These are phyloP conservation scores for Buphagus erythrorhynchus DNA, from an alignment of 2,797 vertebrate genomes.

Conservation along the genomic window DNA sequence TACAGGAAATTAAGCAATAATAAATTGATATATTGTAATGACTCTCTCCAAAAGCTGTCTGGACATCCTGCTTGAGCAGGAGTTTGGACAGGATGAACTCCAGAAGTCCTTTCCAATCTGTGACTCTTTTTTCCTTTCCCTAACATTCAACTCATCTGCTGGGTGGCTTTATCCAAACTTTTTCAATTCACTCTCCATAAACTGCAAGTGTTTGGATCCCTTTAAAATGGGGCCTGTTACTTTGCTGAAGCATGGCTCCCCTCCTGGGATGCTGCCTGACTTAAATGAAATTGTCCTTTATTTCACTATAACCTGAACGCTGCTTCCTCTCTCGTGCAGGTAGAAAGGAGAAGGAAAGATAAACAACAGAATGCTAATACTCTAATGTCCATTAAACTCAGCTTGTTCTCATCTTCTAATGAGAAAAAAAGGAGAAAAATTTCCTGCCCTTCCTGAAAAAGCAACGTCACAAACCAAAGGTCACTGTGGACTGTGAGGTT, in stretches of 20 bases:
- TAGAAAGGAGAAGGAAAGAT: neutral
- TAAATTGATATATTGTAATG: neutral
- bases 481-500: neutral
- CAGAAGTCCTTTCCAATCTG: neutral
- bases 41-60: neutral
- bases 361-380: neutral
- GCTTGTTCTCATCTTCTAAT: neutral
- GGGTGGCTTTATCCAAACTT: neutral
- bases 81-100: neutral
- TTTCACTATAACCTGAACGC: neutral
- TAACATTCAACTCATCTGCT: neutral
- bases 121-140: neutral
- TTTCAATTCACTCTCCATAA: neutral
- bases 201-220: neutral
- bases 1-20: neutral
- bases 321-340: neutral
- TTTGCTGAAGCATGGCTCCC: neutral
- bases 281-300: neutral
- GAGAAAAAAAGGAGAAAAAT: neutral
- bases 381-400: neutral
- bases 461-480: neutral
- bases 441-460: accelerated
- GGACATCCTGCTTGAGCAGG: neutral
- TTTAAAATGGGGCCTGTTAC: neutral
- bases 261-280: neutral